Evolutionary conservation across 2,888 invertebrate species (phyloP), one percentile per base, ranked within the genome.

Genomic region (Drosophila basisetae): DNA sequence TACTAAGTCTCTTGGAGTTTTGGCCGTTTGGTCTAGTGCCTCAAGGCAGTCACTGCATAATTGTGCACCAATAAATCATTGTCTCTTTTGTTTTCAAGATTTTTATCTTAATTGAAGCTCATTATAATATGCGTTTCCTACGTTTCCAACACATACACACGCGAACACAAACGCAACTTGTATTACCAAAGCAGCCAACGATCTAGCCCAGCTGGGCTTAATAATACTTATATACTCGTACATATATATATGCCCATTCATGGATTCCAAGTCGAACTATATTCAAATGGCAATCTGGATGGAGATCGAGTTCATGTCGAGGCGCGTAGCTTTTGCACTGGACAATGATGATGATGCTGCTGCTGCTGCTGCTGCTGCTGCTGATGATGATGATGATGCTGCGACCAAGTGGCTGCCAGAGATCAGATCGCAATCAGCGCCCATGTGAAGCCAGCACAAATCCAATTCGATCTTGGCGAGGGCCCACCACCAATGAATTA

Each of bases 401-500:
- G 25, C 43, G 43, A 43, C 43, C 43, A 43, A 43, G 64, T 58
- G 68, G 59, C 69, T 67, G 68, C 63, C 73, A 59, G 66, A 54
- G 86, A 88, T 89, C 84, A 66, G 89, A 89, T 86, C 82, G 80
- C 87, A 87, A 87, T 84, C 84, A 84, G 70, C 60, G 56, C 22
- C 25, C 16, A 50, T 28, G 53, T 53, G 61, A 43, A 43, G 52
- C 59, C 56, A 49, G 53, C 58, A 56, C 63, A 65, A 60, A 68
- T 65, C 81, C 73, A 77, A 82, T 82, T 53, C 69, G 71, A 75
- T 73, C 71, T 73, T 55, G 68, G 72, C 65, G 63, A 74, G 85
- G 80, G 89, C 75, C 91, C 88, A 89, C 92, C 89, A 86, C 86
- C 86, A 91, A 92, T 92, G 92, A 91, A 91, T 92, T 92, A 92